A percentile compares a stretch with the other conserved stretches of the same genome.
Evolutionary conservation across 1,140 invertebrate genomes (phyloP).

Genomic region (Plectrocnemia conspersa): DNA sequence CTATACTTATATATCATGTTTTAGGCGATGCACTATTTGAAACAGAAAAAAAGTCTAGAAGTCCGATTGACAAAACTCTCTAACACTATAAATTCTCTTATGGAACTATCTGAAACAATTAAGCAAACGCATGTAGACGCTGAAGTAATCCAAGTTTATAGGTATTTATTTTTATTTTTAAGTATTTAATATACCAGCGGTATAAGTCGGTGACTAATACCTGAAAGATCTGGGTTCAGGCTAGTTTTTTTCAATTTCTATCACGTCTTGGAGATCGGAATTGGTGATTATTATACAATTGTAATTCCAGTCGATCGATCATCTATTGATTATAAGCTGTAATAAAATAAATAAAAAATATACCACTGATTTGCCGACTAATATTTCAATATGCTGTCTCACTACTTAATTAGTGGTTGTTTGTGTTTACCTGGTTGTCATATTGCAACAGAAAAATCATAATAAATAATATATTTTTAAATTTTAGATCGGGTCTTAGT

Average conservation of each 20-base stretch:
- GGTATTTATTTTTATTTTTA: conserved; percentile 33
- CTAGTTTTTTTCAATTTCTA: background rate
- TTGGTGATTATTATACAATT: too few species aligned
- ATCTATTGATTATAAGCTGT: background rate
- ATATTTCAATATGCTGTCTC: background rate
- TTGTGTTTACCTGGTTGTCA: background rate
- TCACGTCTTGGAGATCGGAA: background rate
- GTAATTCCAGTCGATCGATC: too few species aligned
- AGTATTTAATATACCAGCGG: background rate
- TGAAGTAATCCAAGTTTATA: conserved; percentile 44
- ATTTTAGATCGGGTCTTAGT: conserved; percentile 32
- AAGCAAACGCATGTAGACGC: conserved; percentile 40
- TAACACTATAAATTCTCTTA: conserved; percentile 41
- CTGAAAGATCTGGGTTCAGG: background rate
- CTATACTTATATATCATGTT: conserved; percentile 1
- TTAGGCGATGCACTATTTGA: conserved; percentile 46
- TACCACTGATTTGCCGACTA: background rate
- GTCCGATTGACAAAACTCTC: conserved; percentile 39
- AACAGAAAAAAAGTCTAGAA: conserved; percentile 41
- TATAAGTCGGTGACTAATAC: background rate
- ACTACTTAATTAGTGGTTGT: too few species aligned
- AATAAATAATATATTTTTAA: conserved; percentile 16
- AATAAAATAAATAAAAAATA: background rate
- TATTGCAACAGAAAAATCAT: background rate
- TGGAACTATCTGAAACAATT: conserved; percentile 40